Base-by-base conservation (phyloP, 1,140 invertebrate genomes). In the Stegodyphus dumicola region DNA sequence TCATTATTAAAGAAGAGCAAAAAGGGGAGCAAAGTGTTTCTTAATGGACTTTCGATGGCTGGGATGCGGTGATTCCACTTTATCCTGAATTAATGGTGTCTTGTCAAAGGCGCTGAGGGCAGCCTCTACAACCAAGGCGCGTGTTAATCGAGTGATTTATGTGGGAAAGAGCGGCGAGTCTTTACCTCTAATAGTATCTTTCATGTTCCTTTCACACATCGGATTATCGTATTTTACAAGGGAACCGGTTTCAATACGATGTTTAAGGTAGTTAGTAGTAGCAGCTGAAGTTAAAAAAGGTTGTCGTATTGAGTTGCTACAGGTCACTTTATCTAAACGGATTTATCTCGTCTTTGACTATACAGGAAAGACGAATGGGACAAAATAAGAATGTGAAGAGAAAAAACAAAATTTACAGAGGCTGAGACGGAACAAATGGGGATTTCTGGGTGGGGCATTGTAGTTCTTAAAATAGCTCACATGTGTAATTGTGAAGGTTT, bases 1-100 rank as follows among this genome's bases (percentile, higher is more conserved):
- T 80, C 69, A 71, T 73, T 80, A 80, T 80, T 80, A 60, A 80
- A 51, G 70, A 71, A 10, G 49, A 11, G 49, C 49, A 52, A 52
- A 71, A 71, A 51, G 49, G 60, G 66, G 65, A 70, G 77, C 60
- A 80, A 80, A 80, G 78, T 71, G 78, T 51, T 80, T 71, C 53
- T 80, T 80, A 80, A 80, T 80, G 78, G 78, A 80, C 78, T 80
- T 80, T 80, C 78, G 56, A 80, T 80, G 78, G 78, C 53, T 80
- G 49, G n/a, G 33, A 51, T 11, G 54, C 76, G 56, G 76, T 49
- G 17, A 71, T 80, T 73, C 18, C 78, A 71, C 78, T 80, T 79
- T 73, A 80, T 71, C 69, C 78, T 33, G 67, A 80, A 80, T 80
- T 80, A 80, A 80, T 80, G 69, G 69, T 80, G 78, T 80, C 78